Evolutionary conservation across 2,113 vertebrate species (phyloP), one percentile per base, ranked within the genome.

Genomic region (Bubo blakistoni): DNA sequence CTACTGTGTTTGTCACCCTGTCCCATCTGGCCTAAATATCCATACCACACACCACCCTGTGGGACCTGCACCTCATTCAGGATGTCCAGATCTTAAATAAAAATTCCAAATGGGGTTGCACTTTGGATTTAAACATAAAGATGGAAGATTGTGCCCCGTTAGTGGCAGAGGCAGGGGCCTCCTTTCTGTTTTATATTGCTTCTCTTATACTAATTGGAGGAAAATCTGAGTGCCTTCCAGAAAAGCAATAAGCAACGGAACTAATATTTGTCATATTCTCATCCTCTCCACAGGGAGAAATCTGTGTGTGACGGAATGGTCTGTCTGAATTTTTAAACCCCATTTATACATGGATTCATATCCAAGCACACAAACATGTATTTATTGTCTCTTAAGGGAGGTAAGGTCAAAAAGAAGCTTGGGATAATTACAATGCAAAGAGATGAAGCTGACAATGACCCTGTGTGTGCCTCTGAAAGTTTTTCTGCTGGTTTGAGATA

Each of bases 201-300:
- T 29, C 69, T 86, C 42, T 88, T 78, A 54, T 16, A 78, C 22
- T 91, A 88, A 92, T 66, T 86, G 69, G 14, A 89, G 24, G 8
- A 85, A 94, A 92, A 44, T 55, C 86, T 95, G 93, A 13, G 77
- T 87, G 47, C 47, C 49, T 92, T 96, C 94, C 91, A 96, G 86
- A 81, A 78, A 3, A 84, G 52, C 77, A 95, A 89, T 87, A 94
- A 91, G 57, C 29, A 85, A 79, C 0, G 0, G 52, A 95, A 91
- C 51, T 52, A 36, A 25, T 74, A 79, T 92, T 96, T 96, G 66
- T 91, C 78, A 79, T 79, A 34, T 84, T 85, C 66, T 94, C 36
- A 46, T 72, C 42, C 34, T 94, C 62, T 94, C 79, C 49, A 62
- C 2, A 1, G 40, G 46, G 78, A 95, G 30, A 95, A 90, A 94